Evolutionary conservation across 1,140 invertebrate genomes (phyloP).

Genomic region (Neuroterus valhalla): DNA sequence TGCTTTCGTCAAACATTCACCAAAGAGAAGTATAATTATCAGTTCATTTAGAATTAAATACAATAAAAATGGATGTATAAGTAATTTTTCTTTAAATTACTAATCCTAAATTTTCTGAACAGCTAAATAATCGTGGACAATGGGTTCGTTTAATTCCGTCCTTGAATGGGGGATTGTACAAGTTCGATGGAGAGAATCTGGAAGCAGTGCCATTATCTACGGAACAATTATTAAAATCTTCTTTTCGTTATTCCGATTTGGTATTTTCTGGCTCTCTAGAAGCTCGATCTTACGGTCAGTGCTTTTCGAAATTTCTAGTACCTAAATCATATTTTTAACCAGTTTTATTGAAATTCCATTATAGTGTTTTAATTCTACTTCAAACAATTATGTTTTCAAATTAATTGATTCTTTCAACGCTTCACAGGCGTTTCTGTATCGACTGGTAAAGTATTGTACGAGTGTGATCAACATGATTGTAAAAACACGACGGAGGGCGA

Average conservation of each 20-base stretch:
- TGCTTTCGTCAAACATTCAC: slow-evolving; percentile 90
- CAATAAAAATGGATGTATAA: not conserved
- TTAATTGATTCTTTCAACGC: slow-evolving; percentile 1
- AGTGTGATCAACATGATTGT: slow-evolving; percentile 86
- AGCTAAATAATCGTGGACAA: slow-evolving; percentile 91
- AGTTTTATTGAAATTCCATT: slow-evolving; percentile 25
- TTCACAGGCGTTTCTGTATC: slow-evolving; percentile 81
- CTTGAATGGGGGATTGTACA: slow-evolving; percentile 91
- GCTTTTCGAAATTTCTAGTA: not conserved
- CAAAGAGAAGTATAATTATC: slow-evolving; percentile 81
- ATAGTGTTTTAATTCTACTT: slow-evolving; percentile 16
- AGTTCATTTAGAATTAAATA: slow-evolving; percentile 2
- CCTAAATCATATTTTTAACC: slow-evolving; percentile 30
- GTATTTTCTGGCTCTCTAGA: slow-evolving; percentile 89
- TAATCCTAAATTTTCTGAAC: slow-evolving; percentile 11
- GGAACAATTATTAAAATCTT: slow-evolving; percentile 88
- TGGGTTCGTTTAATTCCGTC: slow-evolving; percentile 93
- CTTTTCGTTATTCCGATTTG: slow-evolving; percentile 88
- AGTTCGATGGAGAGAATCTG: slow-evolving; percentile 91
- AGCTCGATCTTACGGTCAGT: slow-evolving; percentile 78
- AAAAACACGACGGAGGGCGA: slow-evolving; percentile 75
- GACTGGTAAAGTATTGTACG: slow-evolving; percentile 86
- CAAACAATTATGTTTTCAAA: no score
- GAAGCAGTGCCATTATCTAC: slow-evolving; percentile 90
- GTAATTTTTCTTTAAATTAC: slow-evolving; percentile 2